phyloP scores from a whole-genome alignment of 2,888 invertebrate species.

The Pseudolycoriella hygida region DNA sequence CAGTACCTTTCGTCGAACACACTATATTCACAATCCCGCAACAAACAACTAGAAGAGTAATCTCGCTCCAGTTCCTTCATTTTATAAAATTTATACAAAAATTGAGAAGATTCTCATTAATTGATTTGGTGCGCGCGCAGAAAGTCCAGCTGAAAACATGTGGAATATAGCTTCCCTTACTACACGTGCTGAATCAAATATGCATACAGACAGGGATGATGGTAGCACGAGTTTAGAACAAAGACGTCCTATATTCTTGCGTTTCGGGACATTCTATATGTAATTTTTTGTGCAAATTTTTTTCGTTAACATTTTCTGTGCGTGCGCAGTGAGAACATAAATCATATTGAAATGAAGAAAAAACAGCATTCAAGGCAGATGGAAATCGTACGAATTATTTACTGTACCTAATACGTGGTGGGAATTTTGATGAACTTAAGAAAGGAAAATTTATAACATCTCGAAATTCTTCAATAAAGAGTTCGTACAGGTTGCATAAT shows the following conservation, averaged over 20 bases:
- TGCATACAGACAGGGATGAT: conserved; percentile 1
- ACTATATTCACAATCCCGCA: too few relatives aligned
- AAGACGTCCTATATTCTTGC: not conserved
- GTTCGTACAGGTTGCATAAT: too few relatives aligned
- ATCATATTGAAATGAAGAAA: not conserved
- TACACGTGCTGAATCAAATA: conserved; percentile 1
- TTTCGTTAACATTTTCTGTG: not conserved
- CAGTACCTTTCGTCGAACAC: too few relatives aligned
- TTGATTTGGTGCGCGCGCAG: conserved; percentile 1
- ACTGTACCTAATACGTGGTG: not conserved
- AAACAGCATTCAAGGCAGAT: not conserved
- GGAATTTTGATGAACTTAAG: too few relatives aligned
- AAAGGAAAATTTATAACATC: too few relatives aligned
- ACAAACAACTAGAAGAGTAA: too few relatives aligned
- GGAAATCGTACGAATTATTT: not conserved
- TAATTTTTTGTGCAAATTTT: not conserved
- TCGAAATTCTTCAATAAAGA: too few relatives aligned
- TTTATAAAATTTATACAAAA: too few relatives aligned
- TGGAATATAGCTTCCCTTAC: not conserved
- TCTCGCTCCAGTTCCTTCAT: too few relatives aligned
- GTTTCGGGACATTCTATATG: not conserved
- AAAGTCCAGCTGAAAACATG: conserved; percentile 1
- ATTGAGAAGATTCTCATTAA: not conserved
- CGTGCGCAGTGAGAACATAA: conserved; percentile 1
- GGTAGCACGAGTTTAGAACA: not conserved